Conservation (phyloP, 35 echinoderm and acorn worm species). For the Amphiura filiformis region DNA sequence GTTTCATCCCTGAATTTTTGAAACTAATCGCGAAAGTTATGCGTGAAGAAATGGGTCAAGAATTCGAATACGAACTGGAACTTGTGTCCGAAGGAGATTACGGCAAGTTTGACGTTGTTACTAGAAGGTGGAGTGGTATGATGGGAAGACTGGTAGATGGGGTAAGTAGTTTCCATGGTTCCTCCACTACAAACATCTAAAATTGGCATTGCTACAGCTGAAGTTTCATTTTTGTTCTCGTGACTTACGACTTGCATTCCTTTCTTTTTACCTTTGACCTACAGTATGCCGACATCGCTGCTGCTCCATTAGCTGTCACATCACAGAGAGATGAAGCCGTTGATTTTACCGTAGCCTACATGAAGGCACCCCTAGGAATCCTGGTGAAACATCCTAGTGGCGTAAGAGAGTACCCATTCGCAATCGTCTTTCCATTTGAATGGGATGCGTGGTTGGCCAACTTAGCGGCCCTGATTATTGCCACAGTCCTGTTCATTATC, state of each 20-base stretch:
- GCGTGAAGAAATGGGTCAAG: constrained; percentile 57
- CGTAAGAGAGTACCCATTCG: constrained; percentile 72
- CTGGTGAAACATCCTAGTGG: constrained; percentile 81
- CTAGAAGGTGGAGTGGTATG: constrained; percentile 75
- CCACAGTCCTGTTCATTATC: constrained; percentile 43
- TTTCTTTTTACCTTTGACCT: background rate
- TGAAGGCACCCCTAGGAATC: constrained; percentile 66
- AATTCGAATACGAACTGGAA: constrained; percentile 72
- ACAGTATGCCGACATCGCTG: constrained; percentile 88
- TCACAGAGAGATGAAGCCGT: constrained; percentile 55
- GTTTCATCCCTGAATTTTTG: constrained; percentile 68
- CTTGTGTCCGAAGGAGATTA: constrained; percentile 78
- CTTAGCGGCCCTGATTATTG: constrained; percentile 57
- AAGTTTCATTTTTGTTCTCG: too few relatives aligned
- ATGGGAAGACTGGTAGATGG: constrained; percentile 80
- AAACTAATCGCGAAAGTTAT: constrained; percentile 51
- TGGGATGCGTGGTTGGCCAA: constrained; percentile 77
- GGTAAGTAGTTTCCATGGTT: too few relatives aligned
- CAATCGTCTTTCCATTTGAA: constrained; percentile 66
- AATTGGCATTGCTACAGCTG: too few relatives aligned
- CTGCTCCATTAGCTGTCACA: constrained; percentile 75
- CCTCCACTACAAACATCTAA: too few relatives aligned
- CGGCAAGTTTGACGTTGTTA: constrained; percentile 57
- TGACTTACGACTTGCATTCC: too few relatives aligned
- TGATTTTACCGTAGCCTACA: constrained; percentile 76